Evolutionary conservation across 92 coral and sea anemone genomes (phyloP).

Genomic region (Zoanthus sansibaricus): DNA sequence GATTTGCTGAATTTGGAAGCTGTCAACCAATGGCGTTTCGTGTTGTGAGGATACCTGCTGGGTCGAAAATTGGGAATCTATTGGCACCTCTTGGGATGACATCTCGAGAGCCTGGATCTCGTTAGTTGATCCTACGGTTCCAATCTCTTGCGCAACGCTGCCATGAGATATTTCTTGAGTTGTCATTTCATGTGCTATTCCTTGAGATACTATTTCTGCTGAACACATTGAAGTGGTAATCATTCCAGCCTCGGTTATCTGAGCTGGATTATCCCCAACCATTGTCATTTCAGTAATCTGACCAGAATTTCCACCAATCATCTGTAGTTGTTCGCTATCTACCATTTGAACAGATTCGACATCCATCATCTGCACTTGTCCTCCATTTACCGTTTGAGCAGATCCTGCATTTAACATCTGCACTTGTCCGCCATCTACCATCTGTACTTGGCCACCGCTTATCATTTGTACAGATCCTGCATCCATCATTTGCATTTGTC

Average conservation of each 20-base stretch:
- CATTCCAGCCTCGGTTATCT: too few species aligned
- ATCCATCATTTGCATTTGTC: neutral
- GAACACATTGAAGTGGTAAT: too few species aligned
- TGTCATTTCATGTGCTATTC: too few species aligned
- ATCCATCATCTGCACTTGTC: neutral
- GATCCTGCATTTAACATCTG: constrained; percentile 19
- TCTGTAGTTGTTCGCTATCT: neutral
- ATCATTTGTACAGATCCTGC: constrained; percentile 25
- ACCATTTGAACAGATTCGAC: neutral
- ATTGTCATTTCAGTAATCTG: neutral
- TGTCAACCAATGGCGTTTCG: constrained; percentile 23
- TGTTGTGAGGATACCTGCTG: constrained; percentile 15
- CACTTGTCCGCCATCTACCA: constrained; percentile 1
- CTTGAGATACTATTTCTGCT: constrained; percentile 7
- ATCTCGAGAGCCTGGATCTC: constrained; percentile 25
- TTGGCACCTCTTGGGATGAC: constrained; percentile 27
- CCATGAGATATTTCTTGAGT: constrained; percentile 12
- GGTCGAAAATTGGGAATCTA: constrained; percentile 14
- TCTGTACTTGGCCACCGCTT: neutral
- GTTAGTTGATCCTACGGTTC: neutral
- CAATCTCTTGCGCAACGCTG: constrained; percentile 17
- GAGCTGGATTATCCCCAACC: too few species aligned
- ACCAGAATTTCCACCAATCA: neutral
- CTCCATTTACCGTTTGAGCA: neutral
- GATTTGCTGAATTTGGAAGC: constrained; percentile 36